Conservation (phyloP, 2,797 vertebrate species). For the Anisognathus igniventris region DNA sequence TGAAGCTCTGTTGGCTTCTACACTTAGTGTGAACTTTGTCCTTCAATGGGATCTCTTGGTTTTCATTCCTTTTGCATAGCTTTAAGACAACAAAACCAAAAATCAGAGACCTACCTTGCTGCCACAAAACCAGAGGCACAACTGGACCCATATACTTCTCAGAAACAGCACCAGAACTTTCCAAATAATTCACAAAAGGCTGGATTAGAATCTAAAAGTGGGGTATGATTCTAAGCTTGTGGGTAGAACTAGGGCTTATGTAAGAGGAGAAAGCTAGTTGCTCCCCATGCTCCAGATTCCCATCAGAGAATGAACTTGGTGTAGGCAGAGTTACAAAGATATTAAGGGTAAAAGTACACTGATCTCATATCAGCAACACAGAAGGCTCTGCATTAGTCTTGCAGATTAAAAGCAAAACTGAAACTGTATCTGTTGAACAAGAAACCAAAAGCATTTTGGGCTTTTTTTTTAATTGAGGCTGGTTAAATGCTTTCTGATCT, state of each 20-base stretch:
- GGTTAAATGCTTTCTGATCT: conserved; percentile 3
- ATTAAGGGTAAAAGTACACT: background rate
- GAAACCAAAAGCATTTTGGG: background rate
- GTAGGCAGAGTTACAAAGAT: background rate
- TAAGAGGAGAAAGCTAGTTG: background rate
- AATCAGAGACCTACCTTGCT: background rate
- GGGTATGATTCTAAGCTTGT: background rate
- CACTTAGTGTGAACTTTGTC: background rate
- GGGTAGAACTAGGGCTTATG: background rate
- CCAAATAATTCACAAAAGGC: background rate
- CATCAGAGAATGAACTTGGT: background rate
- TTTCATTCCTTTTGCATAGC: background rate
- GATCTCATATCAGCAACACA: background rate
- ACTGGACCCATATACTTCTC: background rate
- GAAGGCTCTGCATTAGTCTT: background rate
- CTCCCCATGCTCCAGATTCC: background rate
- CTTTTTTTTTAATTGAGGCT: background rate
- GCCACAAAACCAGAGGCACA: background rate
- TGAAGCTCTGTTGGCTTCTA: background rate
- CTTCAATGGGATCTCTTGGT: background rate
- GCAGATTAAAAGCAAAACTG: background rate
- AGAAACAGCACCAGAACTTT: background rate
- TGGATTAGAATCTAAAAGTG: background rate
- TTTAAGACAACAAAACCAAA: background rate
- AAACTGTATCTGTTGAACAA: background rate